These are phyloP conservation scores for Diaprepes abbreviatus DNA, from an alignment of 2,888 invertebrate genomes.

Conservation along the genomic window DNA sequence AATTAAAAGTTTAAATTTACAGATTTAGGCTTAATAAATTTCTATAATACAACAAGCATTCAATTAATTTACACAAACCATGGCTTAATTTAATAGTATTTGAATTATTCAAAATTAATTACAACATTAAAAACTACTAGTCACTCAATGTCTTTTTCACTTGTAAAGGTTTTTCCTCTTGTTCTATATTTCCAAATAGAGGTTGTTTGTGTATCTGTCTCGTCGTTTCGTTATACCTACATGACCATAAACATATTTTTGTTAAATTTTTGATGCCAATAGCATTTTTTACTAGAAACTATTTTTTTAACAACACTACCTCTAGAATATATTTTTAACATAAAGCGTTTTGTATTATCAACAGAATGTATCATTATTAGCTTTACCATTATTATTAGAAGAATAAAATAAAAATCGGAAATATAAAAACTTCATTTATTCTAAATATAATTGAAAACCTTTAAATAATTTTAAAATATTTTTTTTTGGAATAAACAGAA, in stretches of 20 bases:
- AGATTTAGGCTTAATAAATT: slow-evolving; percentile 27
- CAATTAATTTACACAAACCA: slow-evolving; percentile 40
- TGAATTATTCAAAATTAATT: slow-evolving; percentile 31
- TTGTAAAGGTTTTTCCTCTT: slow-evolving; percentile 15
- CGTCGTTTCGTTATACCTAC: slow-evolving; percentile 58
- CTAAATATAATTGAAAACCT: too few species aligned
- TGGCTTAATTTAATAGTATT: slow-evolving; percentile 36
- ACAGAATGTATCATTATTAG: slow-evolving; percentile 4
- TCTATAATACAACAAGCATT: slow-evolving; percentile 31
- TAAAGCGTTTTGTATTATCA: neutral
- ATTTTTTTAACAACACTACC: slow-evolving; percentile 16
- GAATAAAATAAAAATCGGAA: too few species aligned
- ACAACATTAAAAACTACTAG: slow-evolving; percentile 32
- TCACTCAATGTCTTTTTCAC: slow-evolving; percentile 41
- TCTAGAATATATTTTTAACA: neutral
- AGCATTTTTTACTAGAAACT: slow-evolving; percentile 42
- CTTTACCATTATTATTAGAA: too few species aligned
- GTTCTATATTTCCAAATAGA: slow-evolving; percentile 21
- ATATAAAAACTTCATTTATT: too few species aligned
- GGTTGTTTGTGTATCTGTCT: slow-evolving; percentile 27
- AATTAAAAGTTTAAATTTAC: slow-evolving; percentile 27
- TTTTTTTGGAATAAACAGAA: too few species aligned
- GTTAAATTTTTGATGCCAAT: slow-evolving; percentile 53
- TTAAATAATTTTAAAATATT: too few species aligned
- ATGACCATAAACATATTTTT: slow-evolving; percentile 58